phyloP scores from a whole-genome alignment of 2,113 vertebrate species.

The Hydropotes inermis region DNA sequence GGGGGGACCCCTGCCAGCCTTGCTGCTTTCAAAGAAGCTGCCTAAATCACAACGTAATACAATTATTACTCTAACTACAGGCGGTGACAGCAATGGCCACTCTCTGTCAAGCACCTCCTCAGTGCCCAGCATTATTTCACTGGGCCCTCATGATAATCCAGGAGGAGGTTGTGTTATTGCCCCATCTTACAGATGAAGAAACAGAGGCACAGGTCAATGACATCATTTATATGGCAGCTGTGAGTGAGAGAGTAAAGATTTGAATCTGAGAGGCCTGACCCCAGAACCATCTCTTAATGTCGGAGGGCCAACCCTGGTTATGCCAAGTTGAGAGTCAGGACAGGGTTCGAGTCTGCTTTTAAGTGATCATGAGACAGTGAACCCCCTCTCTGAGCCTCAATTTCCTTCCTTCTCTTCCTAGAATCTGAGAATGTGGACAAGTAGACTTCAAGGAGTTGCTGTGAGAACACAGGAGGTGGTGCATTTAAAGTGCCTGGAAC shows the following conservation, averaged over 20 bases:
- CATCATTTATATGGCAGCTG: not conserved
- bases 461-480: rapidly evolving
- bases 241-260: not conserved
- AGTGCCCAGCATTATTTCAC: rapidly evolving
- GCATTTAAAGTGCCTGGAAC: rapidly evolving
- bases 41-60: not conserved
- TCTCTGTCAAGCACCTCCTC: rapidly evolving
- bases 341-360: not conserved
- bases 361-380: not conserved
- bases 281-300: not conserved
- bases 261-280: not conserved
- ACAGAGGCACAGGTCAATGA: not conserved
- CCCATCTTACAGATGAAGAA: not conserved
- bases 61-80: not conserved
- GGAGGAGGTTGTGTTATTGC: not conserved
- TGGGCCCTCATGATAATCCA: no score
- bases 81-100: rapidly evolving
- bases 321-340: not conserved
- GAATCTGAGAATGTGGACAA: not conserved
- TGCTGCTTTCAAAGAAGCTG: not conserved
- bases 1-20: not conserved
- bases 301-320: rapidly evolving
- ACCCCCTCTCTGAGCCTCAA: not conserved
- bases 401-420: not conserved
- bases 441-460: not conserved